Evolutionary conservation across 2,888 invertebrate species (phyloP).

Genomic region (Lysandra coridon): DNA sequence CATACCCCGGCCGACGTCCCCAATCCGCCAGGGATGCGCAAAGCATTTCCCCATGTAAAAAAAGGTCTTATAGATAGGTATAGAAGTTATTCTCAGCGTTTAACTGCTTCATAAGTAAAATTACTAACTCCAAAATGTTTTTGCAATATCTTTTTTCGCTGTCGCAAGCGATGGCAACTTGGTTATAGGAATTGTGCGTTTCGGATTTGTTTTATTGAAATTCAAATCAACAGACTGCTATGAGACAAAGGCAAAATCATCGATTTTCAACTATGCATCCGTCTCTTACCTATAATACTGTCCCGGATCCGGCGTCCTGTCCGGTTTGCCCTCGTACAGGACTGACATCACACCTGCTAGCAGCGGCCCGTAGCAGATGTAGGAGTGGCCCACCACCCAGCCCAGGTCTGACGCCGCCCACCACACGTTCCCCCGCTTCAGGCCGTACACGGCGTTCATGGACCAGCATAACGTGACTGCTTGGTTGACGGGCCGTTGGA

Average conservation of each 20-base stretch:
- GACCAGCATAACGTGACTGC: constrained; percentile 92
- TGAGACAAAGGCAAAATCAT: no score
- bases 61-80: no score
- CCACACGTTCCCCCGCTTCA: constrained; percentile 89
- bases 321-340: constrained; percentile 96
- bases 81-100: no score
- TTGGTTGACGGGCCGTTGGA: constrained; percentile 93
- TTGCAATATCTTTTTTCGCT: no score
- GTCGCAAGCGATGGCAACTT: no score
- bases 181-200: no score
- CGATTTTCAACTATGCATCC: not conserved
- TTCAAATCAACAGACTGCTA: no score
- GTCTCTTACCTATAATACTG: constrained; percentile 89
- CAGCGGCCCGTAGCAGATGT: constrained; percentile 95
- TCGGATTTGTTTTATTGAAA: no score
- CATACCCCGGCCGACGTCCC: no score
- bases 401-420: constrained; percentile 95
- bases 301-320: constrained; percentile 95
- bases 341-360: constrained; percentile 90
- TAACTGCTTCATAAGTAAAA: not conserved
- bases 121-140: not conserved
- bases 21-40: no score
- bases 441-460: constrained; percentile 90
- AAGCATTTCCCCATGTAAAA: no score
- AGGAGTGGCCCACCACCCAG: constrained; percentile 97